phyloP scores from a whole-genome alignment of 2,888 invertebrate genomes.

The Myathropa florea region DNA sequence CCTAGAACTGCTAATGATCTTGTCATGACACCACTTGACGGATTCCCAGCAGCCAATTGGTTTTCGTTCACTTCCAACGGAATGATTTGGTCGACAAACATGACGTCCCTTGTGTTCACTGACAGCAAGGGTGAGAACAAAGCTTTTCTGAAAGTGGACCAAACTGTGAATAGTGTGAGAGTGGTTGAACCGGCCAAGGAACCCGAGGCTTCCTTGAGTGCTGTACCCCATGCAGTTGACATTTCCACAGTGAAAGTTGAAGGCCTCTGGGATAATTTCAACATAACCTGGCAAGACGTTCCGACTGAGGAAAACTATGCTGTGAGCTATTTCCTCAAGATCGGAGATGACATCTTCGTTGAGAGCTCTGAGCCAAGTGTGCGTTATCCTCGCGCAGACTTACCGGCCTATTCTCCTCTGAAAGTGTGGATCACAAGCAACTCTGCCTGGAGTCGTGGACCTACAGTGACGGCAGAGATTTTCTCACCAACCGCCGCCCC shows the following conservation, averaged over 20 bases:
- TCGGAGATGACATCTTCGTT: constrained; percentile 77
- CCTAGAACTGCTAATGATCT: constrained; percentile 16
- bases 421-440: constrained; percentile 89
- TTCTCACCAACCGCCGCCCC: constrained; percentile 92
- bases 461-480: constrained; percentile 83
- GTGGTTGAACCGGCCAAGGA: constrained; percentile 87
- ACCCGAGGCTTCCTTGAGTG: constrained; percentile 82
- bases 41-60: constrained; percentile 81
- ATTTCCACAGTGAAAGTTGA: constrained; percentile 85
- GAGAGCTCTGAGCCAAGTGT: constrained; percentile 78
- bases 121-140: constrained; percentile 89
- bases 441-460: constrained; percentile 91
- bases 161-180: neutral
- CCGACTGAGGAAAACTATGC: constrained; percentile 89
- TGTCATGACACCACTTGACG: constrained; percentile 80
- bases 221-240: constrained; percentile 88
- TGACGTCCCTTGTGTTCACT: constrained; percentile 87
- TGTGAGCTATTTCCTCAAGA: constrained; percentile 91
- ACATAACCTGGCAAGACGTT: constrained; percentile 90
- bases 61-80: constrained; percentile 91
- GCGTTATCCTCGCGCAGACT: constrained; percentile 80
- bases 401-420: constrained; percentile 86
- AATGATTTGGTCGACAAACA: constrained; percentile 91
- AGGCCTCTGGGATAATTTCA: constrained; percentile 89
- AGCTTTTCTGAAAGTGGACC: constrained; percentile 81